These are phyloP conservation scores for Buceros bicornis DNA, from an alignment of 2,797 vertebrate species.

Conservation along the genomic window DNA sequence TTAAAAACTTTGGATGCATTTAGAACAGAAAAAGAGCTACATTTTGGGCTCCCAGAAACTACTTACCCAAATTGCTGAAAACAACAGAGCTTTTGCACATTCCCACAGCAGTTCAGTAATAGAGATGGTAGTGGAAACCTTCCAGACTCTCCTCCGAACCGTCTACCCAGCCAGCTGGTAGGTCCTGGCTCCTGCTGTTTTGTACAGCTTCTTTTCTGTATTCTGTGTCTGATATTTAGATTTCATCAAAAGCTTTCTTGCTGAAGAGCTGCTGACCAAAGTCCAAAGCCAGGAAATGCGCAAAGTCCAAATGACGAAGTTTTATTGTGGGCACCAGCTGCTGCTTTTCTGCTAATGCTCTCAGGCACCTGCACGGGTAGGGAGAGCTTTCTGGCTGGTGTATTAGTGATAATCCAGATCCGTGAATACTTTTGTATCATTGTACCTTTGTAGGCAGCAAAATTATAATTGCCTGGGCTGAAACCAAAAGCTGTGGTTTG, in stretches of 20 bases:
- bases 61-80: background rate
- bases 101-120: background rate
- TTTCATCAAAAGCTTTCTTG: background rate
- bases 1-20: conserved; percentile 46
- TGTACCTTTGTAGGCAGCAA: background rate
- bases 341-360: background rate
- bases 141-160: background rate
- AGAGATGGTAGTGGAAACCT: background rate
- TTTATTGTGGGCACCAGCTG: background rate
- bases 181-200: conserved; percentile 1
- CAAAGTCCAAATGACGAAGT: background rate
- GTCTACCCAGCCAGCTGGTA: background rate
- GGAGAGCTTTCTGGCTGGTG: background rate
- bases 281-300: background rate
- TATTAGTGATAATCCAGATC: background rate
- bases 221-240: background rate
- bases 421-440: background rate
- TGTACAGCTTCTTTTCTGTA: background rate
- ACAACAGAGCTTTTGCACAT: conserved; percentile 20
- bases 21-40: background rate
- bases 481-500: background rate
- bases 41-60: background rate
- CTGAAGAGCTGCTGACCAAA: background rate
- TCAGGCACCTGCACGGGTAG: background rate
- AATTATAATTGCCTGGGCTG: background rate